A percentile compares a stretch with the other conserved stretches of the same genome.
phyloP scores from a whole-genome alignment of 1,140 invertebrate genomes.

The Atopsyche davidsoni region DNA sequence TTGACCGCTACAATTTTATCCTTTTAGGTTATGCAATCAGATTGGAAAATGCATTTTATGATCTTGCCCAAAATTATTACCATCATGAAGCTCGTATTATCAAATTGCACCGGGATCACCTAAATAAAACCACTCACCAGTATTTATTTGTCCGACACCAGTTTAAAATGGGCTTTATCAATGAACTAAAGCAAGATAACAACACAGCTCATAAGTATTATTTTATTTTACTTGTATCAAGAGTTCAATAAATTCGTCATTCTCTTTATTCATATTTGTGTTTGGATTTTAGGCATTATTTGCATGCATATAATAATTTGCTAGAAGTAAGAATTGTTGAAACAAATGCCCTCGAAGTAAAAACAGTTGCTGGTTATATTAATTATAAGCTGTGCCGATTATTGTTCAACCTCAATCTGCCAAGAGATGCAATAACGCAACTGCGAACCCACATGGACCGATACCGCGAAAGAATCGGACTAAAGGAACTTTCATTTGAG shows the following conservation, averaged over 20 bases:
- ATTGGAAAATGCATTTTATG: constrained; percentile 88
- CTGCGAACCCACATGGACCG: constrained; percentile 86
- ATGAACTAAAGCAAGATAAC: constrained; percentile 87
- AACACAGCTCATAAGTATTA: constrained; percentile 79
- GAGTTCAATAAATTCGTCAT: constrained; percentile 6
- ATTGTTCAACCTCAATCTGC: constrained; percentile 80
- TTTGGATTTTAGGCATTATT: constrained; percentile 72
- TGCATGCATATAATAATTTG: constrained; percentile 85
- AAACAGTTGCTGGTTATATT: constrained; percentile 89
- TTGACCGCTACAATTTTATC: no score
- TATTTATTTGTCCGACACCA: constrained; percentile 91
- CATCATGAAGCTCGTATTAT: constrained; percentile 81
- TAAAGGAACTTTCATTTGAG: constrained; percentile 83
- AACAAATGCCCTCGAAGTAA: constrained; percentile 87
- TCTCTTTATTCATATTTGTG: constrained; percentile 15
- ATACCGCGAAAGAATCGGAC: constrained; percentile 73
- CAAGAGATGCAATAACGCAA: constrained; percentile 89
- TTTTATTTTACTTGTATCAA: neutral
- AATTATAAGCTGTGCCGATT: constrained; percentile 93
- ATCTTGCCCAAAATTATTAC: constrained; percentile 90
- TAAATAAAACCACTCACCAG: constrained; percentile 88
- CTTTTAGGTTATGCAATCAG: constrained; percentile 54
- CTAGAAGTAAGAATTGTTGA: constrained; percentile 83
- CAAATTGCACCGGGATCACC: constrained; percentile 81
- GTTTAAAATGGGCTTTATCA: constrained; percentile 96